Conservation (phyloP, 2,113 vertebrate species). For the Rhinoderma darwinii region DNA sequence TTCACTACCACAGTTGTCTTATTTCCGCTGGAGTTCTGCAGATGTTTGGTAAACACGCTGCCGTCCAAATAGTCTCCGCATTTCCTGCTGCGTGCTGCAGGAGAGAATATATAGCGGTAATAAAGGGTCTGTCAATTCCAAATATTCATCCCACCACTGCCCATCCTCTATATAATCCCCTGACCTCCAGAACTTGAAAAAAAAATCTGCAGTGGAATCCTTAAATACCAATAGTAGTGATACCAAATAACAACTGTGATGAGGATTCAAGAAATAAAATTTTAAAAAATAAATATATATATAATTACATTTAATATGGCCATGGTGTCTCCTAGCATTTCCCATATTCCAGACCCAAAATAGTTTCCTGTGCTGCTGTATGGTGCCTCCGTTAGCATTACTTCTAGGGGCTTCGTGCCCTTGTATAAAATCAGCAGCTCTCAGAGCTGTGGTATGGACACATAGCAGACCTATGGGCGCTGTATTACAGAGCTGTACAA, state of each 20-base stretch:
- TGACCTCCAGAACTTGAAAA: neutral
- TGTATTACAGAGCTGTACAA: neutral
- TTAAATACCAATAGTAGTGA: neutral
- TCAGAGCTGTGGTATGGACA: neutral
- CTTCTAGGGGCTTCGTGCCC: too few relatives aligned
- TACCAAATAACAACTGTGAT: neutral
- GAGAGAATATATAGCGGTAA: neutral
- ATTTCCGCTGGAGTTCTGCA: conserved; percentile 32
- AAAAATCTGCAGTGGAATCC: too few relatives aligned
- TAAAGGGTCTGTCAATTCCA: neutral
- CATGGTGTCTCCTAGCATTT: too few relatives aligned
- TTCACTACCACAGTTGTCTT: conserved; percentile 2
- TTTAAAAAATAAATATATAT: too few relatives aligned
- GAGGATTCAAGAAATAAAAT: too few relatives aligned
- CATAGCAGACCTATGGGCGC: neutral
- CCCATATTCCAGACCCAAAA: too few relatives aligned
- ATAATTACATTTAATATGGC: too few relatives aligned
- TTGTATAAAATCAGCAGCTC: neutral
- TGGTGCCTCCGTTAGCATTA: too few relatives aligned
- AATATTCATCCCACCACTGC: neutral
- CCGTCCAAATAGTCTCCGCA: neutral
- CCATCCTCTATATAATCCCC: neutral
- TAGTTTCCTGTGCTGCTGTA: too few relatives aligned
- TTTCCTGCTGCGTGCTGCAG: neutral
- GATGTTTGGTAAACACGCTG: conserved; percentile 34